These are phyloP conservation scores for Seladonia tumulorum DNA, from an alignment of 2,888 invertebrate species.

Conservation along the genomic window DNA sequence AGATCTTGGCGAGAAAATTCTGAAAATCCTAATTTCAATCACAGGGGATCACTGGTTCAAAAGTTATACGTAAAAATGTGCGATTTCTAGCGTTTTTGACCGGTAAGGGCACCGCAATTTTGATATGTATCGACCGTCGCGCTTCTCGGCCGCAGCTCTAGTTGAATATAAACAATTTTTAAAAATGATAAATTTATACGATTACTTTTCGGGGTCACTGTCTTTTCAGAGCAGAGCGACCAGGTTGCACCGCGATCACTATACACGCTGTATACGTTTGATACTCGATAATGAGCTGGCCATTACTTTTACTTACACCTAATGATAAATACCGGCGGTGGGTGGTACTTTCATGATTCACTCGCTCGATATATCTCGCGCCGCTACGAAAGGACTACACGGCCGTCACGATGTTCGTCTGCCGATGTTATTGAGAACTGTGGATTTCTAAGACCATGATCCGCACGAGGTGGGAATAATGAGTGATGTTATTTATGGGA, in stretches of 20 bases:
- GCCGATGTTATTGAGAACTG: constrained; percentile 18
- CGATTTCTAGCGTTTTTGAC: no score
- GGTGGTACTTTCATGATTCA: neutral
- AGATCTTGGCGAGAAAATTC: no score
- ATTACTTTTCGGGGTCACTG: neutral
- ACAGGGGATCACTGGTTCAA: no score
- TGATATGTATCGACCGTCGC: no score
- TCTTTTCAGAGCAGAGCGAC: neutral
- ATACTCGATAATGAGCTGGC: neutral
- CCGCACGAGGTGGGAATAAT: constrained; percentile 36
- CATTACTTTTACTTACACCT: neutral
- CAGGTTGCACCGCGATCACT: neutral
- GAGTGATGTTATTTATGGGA: constrained; percentile 46
- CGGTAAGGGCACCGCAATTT: no score
- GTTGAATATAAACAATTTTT: no score
- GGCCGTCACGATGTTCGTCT: neutral
- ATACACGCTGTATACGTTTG: neutral
- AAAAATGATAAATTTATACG: neutral
- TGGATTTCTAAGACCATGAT: constrained; percentile 20
- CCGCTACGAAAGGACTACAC: neutral
- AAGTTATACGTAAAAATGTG: no score
- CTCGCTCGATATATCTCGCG: neutral
- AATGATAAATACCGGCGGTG: constrained; percentile 1
- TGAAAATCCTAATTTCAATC: no score
- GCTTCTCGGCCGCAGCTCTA: no score